Percentiles rank a stretch among this genome's conserved stretches.
These are phyloP conservation scores for Harpegnathos saltator DNA, from an alignment of 1,140 invertebrate species.

Conservation along the genomic window DNA sequence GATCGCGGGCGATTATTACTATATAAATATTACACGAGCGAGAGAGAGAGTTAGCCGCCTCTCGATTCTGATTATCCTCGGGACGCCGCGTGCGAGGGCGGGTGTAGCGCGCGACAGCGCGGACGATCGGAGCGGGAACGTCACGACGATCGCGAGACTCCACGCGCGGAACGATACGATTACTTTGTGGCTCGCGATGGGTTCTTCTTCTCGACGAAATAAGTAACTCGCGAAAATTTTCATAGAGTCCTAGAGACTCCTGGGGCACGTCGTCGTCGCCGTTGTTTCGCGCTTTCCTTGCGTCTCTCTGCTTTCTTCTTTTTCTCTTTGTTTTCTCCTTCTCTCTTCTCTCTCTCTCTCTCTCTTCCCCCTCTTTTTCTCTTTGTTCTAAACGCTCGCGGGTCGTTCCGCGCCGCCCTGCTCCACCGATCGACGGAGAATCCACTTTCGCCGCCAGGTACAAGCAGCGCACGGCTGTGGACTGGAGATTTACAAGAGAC, in stretches of 20 bases:
- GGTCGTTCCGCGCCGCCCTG: not conserved
- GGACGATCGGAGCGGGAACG: conserved; percentile 53
- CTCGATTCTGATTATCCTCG: conserved; percentile 69
- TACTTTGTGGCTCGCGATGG: conserved; percentile 1
- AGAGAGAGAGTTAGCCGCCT: conserved; percentile 58
- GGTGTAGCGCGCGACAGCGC: conserved; percentile 46
- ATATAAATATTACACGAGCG: conserved; percentile 74
- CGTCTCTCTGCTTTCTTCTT: no score
- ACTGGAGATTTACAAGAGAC: conserved; percentile 67
- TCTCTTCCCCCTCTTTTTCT: no score
- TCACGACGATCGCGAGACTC: conserved; percentile 32
- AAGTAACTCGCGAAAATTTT: conserved; percentile 50
- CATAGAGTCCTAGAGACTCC: conserved; percentile 31
- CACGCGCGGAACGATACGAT: conserved; percentile 30
- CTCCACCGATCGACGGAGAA: conserved; percentile 12
- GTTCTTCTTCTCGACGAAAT: conserved; percentile 30
- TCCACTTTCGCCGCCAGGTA: conserved; percentile 57
- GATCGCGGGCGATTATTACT: conserved; percentile 70
- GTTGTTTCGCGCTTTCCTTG: conserved; percentile 22
- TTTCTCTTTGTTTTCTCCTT: not conserved
- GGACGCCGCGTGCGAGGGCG: conserved; percentile 52
- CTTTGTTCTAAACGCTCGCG: not conserved
- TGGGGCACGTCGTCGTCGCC: conserved; percentile 26
- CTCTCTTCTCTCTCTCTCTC: not conserved
- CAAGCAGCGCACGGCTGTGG: conserved; percentile 48